Evolutionary conservation across 2,113 vertebrate species (phyloP).

Genomic region (Actenoides lindsayi): DNA sequence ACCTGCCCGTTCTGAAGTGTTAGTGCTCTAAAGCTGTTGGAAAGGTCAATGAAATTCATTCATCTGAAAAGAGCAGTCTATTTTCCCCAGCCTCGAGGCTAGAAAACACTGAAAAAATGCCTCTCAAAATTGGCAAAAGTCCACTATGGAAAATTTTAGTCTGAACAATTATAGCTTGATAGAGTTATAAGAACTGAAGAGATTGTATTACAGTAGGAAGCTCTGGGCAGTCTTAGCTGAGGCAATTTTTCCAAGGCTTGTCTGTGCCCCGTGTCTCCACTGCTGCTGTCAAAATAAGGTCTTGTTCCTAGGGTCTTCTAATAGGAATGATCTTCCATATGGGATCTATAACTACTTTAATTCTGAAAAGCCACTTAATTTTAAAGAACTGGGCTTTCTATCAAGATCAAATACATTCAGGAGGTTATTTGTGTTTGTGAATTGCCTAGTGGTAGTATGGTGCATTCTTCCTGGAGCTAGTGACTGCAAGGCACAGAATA

Average conservation of each 20-base stretch:
- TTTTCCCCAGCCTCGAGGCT: not conserved
- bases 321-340: conserved; percentile 23
- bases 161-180: not conserved
- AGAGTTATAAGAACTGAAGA: not conserved
- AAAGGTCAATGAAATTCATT: conserved; percentile 14
- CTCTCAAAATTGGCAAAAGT: not conserved
- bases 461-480: not conserved
- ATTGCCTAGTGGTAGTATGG: not conserved
- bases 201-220: not conserved
- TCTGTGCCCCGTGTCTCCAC: not conserved
- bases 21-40: not conserved
- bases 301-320: not conserved
- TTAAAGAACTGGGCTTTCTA: not conserved
- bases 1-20: not conserved
- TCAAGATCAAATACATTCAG: not conserved
- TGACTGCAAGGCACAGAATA: not conserved
- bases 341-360: not conserved
- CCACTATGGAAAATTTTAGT: conserved; percentile 12
- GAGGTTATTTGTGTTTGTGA: not conserved
- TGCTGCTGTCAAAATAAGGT: not conserved
- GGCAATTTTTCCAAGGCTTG: not conserved
- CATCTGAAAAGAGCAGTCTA: not conserved
- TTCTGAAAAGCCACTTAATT: conserved; percentile 20
- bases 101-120: not conserved
- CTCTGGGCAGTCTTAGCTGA: not conserved